Evolutionary conservation across 1,140 invertebrate genomes (phyloP).

Genomic region (Scaptomyza montana): DNA sequence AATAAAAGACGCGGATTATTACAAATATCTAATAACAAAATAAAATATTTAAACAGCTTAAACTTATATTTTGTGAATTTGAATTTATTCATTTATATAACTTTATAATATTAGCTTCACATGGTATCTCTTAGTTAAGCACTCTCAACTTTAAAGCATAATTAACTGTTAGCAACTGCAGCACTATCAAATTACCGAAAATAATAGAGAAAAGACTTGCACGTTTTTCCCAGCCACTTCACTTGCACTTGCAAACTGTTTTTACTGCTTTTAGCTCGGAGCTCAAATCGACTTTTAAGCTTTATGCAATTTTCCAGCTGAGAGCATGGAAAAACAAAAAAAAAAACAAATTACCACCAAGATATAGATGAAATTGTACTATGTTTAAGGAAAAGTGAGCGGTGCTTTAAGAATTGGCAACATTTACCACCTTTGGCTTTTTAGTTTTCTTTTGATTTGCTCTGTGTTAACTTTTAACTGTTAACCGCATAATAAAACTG

Average conservation of each 20-base stretch:
- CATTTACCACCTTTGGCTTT: too few species aligned
- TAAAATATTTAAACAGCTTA: too few species aligned
- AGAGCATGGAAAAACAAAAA: not conserved
- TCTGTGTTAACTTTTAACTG: slow-evolving; percentile 38
- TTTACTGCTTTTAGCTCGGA: not conserved
- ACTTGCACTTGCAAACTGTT: slow-evolving; percentile 2
- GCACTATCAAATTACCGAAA: not conserved
- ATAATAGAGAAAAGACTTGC: not conserved
- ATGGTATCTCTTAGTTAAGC: not conserved
- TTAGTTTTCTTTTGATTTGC: too few species aligned
- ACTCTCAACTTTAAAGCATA: not conserved
- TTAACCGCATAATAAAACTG: slow-evolving; percentile 63
- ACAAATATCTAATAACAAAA: too few species aligned
- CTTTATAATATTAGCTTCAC: not conserved
- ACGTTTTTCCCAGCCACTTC: slow-evolving; percentile 2
- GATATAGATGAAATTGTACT: too few species aligned
- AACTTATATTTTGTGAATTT: too few species aligned
- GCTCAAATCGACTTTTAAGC: slow-evolving; percentile 22
- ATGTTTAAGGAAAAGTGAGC: slow-evolving; percentile 1
- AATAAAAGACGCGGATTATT: too few species aligned
- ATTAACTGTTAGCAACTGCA: not conserved
- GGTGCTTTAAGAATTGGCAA: not conserved
- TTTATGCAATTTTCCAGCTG: slow-evolving; percentile 55
- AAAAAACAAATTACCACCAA: not conserved
- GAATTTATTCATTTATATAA: too few species aligned